Evolutionary conservation across 2,797 vertebrate genomes (phyloP).

Genomic region (Myotis vivesi): DNA sequence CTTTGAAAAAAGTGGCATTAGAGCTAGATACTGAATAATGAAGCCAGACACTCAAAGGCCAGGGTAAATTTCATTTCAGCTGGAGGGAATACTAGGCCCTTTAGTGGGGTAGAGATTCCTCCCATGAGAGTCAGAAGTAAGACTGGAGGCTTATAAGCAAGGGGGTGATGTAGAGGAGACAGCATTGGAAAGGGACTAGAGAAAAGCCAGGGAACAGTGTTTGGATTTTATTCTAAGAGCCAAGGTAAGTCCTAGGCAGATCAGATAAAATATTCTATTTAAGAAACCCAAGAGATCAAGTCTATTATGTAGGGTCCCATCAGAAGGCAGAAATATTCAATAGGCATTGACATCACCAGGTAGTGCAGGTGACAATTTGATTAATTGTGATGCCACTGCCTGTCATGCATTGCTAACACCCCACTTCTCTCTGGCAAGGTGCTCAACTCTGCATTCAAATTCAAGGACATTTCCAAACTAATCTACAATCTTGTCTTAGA

Average conservation of each 20-base stretch:
- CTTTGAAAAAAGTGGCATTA: background rate
- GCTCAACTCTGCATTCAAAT: background rate
- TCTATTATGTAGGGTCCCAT: background rate
- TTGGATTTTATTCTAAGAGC: background rate
- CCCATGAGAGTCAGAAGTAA: background rate
- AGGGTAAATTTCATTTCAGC: background rate
- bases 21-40: background rate
- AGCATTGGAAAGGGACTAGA: background rate
- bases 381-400: background rate
- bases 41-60: background rate
- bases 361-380: background rate
- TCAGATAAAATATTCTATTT: background rate
- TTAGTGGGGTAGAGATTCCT: background rate
- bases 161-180: background rate
- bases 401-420: background rate
- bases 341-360: background rate
- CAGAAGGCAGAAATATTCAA: background rate
- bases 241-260: background rate
- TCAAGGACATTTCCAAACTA: background rate
- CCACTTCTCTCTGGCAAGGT: background rate
- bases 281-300: background rate
- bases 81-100: background rate
- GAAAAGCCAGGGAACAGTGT: background rate
- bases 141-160: background rate
- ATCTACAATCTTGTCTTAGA: background rate